Base-by-base conservation (phyloP, 2,113 vertebrate genomes). In the Gopherus evgoodei region DNA sequence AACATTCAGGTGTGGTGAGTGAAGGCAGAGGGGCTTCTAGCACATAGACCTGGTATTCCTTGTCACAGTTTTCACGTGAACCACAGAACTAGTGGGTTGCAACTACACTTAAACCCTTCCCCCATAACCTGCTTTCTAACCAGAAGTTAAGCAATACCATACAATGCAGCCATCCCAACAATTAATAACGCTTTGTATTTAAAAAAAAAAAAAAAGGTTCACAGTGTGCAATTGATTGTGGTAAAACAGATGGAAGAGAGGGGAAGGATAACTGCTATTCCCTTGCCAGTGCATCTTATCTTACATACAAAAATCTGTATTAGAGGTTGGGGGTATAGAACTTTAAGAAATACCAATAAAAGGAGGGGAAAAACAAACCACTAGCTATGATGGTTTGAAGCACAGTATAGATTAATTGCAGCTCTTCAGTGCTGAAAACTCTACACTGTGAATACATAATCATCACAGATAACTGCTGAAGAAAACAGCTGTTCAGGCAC, bases 401-500 rank as follows among this genome's bases (percentile, higher is more conserved):
- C 62, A 25, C 1, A 3, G 85, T 14, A 10, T 0, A 22, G 91
- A 95, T 94, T 88, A 94, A 95, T 86, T 44, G 81, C 80, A 88
- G 57, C 89, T 96, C 89, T 88, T 91, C 47, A 16, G 78, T 3
- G 56, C 87, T 93, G 93, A 84, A 89, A 93, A 92, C 83, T 54
- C 59, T 81, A 84, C 59, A 44, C 87, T 82, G 84, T n/a, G 81
- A 94, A 93, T 88, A 56, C 81, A 62, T 81, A 92, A 95, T 94
- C 90, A 81, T 81, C 49, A 2, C 0, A 83, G 95, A 84, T 91
- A 94, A 89, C 78, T 76, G 78, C 95, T 92, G 72, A 87, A 81
- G 87, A 89, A 83, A 97, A 90, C 95, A 95, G 95, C 95, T 95
- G 93, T 25, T 95, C 44, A 5, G 88, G 81, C 49, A 85, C 83